Conservation (phyloP, 1,140 invertebrate species). For the Danaus plexippus region DNA sequence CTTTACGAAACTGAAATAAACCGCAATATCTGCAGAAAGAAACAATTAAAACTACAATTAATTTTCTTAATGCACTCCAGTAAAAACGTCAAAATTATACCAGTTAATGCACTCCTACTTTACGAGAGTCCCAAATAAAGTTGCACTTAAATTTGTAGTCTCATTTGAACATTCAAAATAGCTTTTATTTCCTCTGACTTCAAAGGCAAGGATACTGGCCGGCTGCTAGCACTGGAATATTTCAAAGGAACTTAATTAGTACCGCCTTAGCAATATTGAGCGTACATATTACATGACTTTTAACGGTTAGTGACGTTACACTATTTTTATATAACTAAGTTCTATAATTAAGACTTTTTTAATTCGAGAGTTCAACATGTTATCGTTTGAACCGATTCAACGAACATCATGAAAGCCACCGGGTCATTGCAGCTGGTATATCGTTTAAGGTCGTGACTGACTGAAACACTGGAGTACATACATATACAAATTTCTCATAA, state of each 20-base stretch:
- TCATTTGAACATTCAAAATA: constrained; percentile 4
- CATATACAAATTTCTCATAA: no score
- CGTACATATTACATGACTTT: no score
- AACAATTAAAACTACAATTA: constrained; percentile 14
- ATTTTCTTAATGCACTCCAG: constrained; percentile 9
- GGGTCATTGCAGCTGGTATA: no score
- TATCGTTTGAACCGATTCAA: no score
- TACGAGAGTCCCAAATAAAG: constrained; percentile 2
- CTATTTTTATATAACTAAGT: no score
- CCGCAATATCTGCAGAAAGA: background rate
- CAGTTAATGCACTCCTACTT: constrained; percentile 1
- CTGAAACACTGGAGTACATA: no score
- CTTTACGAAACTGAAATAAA: no score
- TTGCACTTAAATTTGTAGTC: constrained; percentile 3
- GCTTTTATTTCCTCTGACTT: constrained; percentile 8
- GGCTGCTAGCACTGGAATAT: constrained; percentile 10
- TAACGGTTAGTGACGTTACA: no score
- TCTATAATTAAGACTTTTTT: no score
- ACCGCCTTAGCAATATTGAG: background rate
- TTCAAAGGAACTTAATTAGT: constrained; percentile 15
- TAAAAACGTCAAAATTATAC: constrained; percentile 13
- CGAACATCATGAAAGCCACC: no score
- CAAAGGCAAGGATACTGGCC: constrained; percentile 7
- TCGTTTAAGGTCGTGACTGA: no score
- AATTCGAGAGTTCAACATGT: no score